Conservation (phyloP, 2,797 vertebrate species). For the Dermochelys coriacea region DNA sequence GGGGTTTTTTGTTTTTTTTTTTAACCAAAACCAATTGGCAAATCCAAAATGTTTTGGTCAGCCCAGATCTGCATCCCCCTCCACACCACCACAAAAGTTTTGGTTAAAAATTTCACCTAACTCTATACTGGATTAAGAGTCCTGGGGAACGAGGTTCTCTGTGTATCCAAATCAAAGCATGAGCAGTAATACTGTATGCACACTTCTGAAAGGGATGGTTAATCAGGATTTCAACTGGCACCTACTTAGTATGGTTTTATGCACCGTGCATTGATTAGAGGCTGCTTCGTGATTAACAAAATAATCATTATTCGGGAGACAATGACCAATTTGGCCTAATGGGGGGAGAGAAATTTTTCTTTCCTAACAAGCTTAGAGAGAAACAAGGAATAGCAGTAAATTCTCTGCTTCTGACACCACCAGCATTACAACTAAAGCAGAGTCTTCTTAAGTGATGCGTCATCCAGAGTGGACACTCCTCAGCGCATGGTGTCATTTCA, state of each 20-base stretch:
- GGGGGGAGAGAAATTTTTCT: rapidly evolving
- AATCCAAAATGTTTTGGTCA: neutral
- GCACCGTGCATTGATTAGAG: neutral
- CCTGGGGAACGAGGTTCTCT: neutral
- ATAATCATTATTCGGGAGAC: neutral
- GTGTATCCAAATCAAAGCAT: neutral
- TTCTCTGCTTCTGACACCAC: neutral
- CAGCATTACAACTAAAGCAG: neutral
- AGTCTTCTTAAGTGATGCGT: neutral
- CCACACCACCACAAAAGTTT: neutral
- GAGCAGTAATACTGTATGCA: neutral
- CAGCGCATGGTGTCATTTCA: neutral
- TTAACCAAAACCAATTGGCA: neutral
- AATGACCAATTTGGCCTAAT: neutral
- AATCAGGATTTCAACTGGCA: neutral
- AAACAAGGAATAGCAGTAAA: neutral
- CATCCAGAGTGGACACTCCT: neutral
- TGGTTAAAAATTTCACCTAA: neutral
- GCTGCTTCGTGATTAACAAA: neutral
- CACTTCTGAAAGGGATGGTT: neutral
- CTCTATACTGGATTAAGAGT: neutral
- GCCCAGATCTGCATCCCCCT: neutral
- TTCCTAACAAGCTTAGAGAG: neutral
- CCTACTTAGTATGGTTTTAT: neutral
- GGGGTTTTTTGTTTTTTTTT: too few relatives aligned